Base-by-base conservation (phyloP, 1,140 invertebrate species). In the Leptopilina boulardi region DNA sequence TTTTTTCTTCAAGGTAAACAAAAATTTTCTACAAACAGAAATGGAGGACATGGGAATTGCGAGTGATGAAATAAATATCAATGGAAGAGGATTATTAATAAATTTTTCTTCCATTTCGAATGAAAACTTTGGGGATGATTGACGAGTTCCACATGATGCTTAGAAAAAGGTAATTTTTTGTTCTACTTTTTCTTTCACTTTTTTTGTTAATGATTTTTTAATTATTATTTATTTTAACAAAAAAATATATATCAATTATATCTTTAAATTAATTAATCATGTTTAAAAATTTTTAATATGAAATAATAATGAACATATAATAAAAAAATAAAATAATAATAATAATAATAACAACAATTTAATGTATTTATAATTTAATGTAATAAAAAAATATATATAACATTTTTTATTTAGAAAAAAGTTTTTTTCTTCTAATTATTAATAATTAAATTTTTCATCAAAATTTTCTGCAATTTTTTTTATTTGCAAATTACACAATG, bases 1-100 rank as follows among this genome's bases (percentile, higher is more conserved):
- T 38, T 38, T 38, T 6, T 78, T 80, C n/a, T 77, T 78, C 72
- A 41, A 76, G 73, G 47, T 42, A 71, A 71, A 73, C 10, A 74
- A 19, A 71, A 74, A 78, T 78, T 76, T 78, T 73, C 76, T 54
- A 59, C 42, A 70, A 72, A 80, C 66, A 15, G 10, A 66, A 30
- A 66, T 66, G 59, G 59, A 66, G 5, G 59, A 66, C 59, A 15
- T 66, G 59, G 59, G 9, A n/a, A 66, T 26, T 23, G 10, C 4
- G 13, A 66, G 21, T 66, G 23, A 66, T 26, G n/a, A 66, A 66
- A 1, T 3, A 51, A 51, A 0, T 13, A 38, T 8, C 34, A 38
- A 6, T 38, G 8, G 59, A 23, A 66, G 59, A 34, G 26, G 59
- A 66, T 30, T 30, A 11, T 66, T 13, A 5, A 10, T 15, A 5